Evolutionary conservation across 2,888 invertebrate species (phyloP).

Genomic region (Heliconius aoede): DNA sequence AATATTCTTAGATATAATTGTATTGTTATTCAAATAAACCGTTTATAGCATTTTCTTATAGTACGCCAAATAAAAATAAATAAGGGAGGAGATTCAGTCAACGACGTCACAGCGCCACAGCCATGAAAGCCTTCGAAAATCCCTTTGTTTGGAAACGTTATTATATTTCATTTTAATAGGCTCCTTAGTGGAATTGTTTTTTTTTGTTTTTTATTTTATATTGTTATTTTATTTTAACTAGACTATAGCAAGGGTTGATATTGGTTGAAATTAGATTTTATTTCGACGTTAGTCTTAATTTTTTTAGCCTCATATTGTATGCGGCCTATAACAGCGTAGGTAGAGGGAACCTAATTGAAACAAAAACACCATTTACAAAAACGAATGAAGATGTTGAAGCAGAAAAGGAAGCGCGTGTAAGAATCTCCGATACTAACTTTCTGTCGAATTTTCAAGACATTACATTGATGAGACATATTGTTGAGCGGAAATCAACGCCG

Average conservation of each 20-base stretch:
- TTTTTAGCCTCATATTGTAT: neutral
- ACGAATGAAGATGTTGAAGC: too few species aligned
- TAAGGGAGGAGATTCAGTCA: slow-evolving; percentile 5
- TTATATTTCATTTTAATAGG: slow-evolving; percentile 28
- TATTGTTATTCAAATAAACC: neutral
- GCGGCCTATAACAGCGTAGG: neutral
- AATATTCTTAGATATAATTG: neutral
- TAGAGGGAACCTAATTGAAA: neutral
- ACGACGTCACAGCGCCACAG: slow-evolving; percentile 11
- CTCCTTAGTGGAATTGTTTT: slow-evolving; percentile 11
- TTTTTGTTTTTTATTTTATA: neutral
- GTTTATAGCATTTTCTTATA: slow-evolving; percentile 12
- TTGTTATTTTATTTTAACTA: slow-evolving; percentile 1
- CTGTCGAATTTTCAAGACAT: too few species aligned
- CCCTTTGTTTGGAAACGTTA: slow-evolving; percentile 25
- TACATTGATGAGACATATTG: too few species aligned
- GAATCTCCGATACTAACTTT: too few species aligned
- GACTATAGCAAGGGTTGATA: neutral
- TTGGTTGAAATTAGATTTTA: neutral
- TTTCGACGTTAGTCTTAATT: neutral
- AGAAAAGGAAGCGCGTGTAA: too few species aligned
- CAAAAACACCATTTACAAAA: too few species aligned
- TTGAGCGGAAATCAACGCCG: too few species aligned
- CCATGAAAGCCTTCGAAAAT: slow-evolving; percentile 16
- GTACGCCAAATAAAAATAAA: slow-evolving; percentile 19